Base-by-base conservation (phyloP, 2,888 invertebrate species). In the Digitonthophagus gazella region DNA sequence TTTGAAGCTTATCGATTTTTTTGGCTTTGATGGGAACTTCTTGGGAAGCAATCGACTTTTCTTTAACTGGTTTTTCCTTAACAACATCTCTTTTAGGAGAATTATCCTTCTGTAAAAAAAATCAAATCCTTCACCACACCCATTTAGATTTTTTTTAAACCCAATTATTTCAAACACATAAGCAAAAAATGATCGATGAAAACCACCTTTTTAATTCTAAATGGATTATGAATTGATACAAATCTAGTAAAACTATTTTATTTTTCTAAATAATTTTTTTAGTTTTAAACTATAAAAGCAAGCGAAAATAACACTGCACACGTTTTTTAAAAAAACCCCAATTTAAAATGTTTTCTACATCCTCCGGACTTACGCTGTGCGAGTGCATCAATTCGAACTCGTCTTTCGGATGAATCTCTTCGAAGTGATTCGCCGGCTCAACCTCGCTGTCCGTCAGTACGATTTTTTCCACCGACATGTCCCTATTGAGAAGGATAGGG, bases 381-480 rank as follows among this genome's bases (percentile, higher is more conserved):
- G 83, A 82, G 74, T 82, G 82, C 73, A 84, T 82, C 72, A 89
- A 81, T 79, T 88, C 88, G 72, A 88, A 81, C 64, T 93, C 93
- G 84, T 95, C 95, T 85, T 93, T 94, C 66, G 95, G 94, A 75
- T 89, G 90, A 81, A 88, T 90, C 79, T 89, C 85, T 79, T 92
- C 92, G 83, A 93, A 93, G 83, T 91, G 89, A 86, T 93, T 94
- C 64, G 84, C 79, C 65, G 85, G 75, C 70, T 86, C 82, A 72
- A 85, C 84, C 69, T 81, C 78, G 64, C 77, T 79, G 58, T 79
- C 78, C 76, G 83, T 22, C 6, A 44, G 28, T 71, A 84, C 83
- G 79, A 86, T 85, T 79, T 84, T 85, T 78, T 87, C 83, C 76
- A 86, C 85, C 77, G 86, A 85, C 69, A 88, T 86, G 81, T 89